These are phyloP conservation scores for Philereme transversata DNA, from an alignment of 2,888 invertebrate species.

Conservation along the genomic window DNA sequence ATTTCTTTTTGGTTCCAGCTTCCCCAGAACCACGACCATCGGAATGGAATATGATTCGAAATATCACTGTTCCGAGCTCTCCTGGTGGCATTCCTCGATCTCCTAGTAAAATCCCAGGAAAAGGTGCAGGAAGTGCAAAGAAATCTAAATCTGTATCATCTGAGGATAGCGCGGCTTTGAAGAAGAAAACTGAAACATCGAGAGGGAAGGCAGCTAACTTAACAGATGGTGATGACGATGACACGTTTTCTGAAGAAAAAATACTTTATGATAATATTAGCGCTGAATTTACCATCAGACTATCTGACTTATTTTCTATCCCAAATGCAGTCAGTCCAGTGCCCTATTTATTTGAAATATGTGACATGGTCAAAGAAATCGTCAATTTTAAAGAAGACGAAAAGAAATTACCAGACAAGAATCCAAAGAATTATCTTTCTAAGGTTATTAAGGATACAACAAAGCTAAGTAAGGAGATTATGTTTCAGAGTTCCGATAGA, in stretches of 20 bases:
- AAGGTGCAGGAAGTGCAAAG: conserved; percentile 29
- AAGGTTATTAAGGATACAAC: conserved; percentile 50
- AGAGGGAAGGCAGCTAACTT: conserved; percentile 17
- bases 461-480: conserved; percentile 55
- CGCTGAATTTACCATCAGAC: conserved; percentile 49
- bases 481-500: conserved; percentile 49
- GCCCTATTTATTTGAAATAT: conserved; percentile 60
- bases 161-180: conserved; percentile 34
- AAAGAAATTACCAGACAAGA: conserved; percentile 53
- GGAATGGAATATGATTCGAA: conserved; percentile 64
- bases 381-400: conserved; percentile 51
- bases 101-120: conserved; percentile 48
- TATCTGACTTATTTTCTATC: conserved; percentile 47
- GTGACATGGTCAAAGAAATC: conserved; percentile 56
- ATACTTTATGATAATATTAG: conserved; percentile 45
- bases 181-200: conserved; percentile 42
- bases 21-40: conserved; percentile 40
- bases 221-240: conserved; percentile 20
- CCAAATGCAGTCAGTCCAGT: conserved; percentile 32
- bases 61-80: conserved; percentile 23
- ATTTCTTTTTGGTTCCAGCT: conserved; percentile 31
- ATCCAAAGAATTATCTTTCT: conserved; percentile 45
- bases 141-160: conserved; percentile 40
- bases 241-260: conserved; percentile 42
- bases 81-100: conserved; percentile 33